Evolutionary conservation across 1,140 invertebrate species (phyloP), one percentile per base, ranked within the genome.

Genomic region (Meloidogyne hapla): DNA sequence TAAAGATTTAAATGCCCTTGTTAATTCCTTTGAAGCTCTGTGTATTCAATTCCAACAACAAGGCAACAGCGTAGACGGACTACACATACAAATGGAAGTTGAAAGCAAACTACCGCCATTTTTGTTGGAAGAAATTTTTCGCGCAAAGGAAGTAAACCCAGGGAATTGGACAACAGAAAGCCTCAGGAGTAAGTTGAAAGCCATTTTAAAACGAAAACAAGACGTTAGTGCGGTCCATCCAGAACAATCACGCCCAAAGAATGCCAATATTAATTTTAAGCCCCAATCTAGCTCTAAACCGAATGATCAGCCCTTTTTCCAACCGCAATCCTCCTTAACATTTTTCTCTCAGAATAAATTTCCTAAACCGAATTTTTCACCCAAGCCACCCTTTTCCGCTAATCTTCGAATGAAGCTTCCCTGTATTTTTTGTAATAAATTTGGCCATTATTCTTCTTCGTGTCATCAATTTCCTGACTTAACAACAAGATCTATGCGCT

Each of bases 11-110:
- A 33, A 42, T 1, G 18, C n/a, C 66, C 66, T 68, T 9, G 6
- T 68, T 6, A 25, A 68, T 42, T 42, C 38, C n/a, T 25, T 68
- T 18, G 66, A 68, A 21, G 15, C 3, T 6, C 38, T 68, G n/a
- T 68, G 66, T 26, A 26, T 68, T 2, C 66, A 68, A 68, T 23
- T 68, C n/a, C 0, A 18, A 15, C 66, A 68, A 28, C n/a, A 68
- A 68, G 45, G 18, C n/a, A 33, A n/a, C 5, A n/a, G n/a, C 6
- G 38, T 40, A n/a, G 66, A 68, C 8, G 45, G 33, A 6, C 18
- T 26, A 5, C 6, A 15, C 8, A 15, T 68, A n/a, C 21, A 68
- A 68, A 68, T 68, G 66, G 66, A 25, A 8, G 25, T 68, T n/a
- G 66, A 68, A 21, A 2, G 21, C 18, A 15, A 42, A 10, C 66